Base-by-base conservation (phyloP, 2,797 vertebrate genomes). In the Gymnopithys bicolor region DNA sequence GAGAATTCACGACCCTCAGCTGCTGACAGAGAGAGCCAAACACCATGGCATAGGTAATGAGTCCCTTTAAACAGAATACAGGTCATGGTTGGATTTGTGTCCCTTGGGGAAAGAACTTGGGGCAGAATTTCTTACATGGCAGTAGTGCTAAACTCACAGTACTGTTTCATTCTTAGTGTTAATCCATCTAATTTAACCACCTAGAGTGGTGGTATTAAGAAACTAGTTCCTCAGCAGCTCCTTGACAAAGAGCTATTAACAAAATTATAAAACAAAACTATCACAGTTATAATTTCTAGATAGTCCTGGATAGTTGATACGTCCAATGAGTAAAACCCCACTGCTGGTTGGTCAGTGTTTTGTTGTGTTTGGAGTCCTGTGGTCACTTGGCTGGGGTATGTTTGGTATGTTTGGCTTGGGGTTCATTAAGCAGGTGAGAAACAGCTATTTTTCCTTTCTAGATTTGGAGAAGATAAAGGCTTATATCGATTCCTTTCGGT, bases 401-500 rank as follows among this genome's bases (percentile, higher is more conserved):
- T 33, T 33, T 33, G 33, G 33, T 60, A 9, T 63, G 11, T 74
- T 82, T 83, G 51, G 7, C 35, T 87, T 85, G 24, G 32, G 15
- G 4, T 58, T 92, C 62, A 33, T 55, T 58, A 25, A 77, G 30
- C 24, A 64, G 22, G 13, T 93, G 21, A 90, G 33, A 85, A 87
- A 89, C 1, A 1, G 48, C 0, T 46, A 23, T 71, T 84, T 96
- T 95, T 94, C 28, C 17, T 95, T 90, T 94, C 28, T 96, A 99
- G 99, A 99, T 98, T 97, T 99, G 98, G 99, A 99, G 97, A 99
- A 99, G 97, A 99, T 99, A 95, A 99, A 99, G 97, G 96, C 99
- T 10, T 99, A 99, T 77, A 99, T 99, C 1, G 99, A 99, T 97
- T 99, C 99, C 64, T 99, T 99, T 97, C 98, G 99, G 19, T 99